Percentiles rank a stretch among this genome's conserved stretches.
Evolutionary conservation across 2,113 vertebrate genomes (phyloP).

Genomic region (Artemisiospiza belli): DNA sequence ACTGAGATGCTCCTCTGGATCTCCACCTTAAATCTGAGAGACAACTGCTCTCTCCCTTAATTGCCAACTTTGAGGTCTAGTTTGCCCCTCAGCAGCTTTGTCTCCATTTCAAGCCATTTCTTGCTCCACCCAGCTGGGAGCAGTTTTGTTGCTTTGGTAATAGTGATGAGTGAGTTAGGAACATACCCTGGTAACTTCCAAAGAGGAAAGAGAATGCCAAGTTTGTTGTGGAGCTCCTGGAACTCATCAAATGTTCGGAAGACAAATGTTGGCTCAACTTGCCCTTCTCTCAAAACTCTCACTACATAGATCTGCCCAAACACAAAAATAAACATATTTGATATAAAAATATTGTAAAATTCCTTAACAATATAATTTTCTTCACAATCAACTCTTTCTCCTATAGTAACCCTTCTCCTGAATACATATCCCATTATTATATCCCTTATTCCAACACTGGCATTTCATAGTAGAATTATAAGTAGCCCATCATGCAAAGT

Average conservation of each 20-base stretch:
- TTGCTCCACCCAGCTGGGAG: background rate
- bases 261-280: slow-evolving; percentile 89
- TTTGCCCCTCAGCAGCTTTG: background rate
- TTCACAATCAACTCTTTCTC: background rate
- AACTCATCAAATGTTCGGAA: slow-evolving; percentile 99
- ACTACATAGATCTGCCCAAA: slow-evolving; percentile 89
- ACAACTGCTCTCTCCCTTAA: background rate
- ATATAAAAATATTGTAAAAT: background rate
- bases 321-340: background rate
- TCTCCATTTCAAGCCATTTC: background rate
- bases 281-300: slow-evolving; percentile 89
- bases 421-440: background rate
- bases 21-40: background rate
- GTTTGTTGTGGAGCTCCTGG: slow-evolving; percentile 98
- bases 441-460: background rate
- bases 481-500: background rate
- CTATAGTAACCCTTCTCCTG: background rate
- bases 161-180: background rate
- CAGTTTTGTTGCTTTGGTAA: background rate
- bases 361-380: background rate
- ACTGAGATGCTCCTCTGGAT: background rate
- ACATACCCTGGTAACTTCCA: slow-evolving; percentile 96
- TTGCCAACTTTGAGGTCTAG: background rate
- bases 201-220: slow-evolving; percentile 92
- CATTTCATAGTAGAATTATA: background rate